Evolutionary conservation across 2,113 vertebrate species (phyloP).

Genomic region (Agapornis roseicollis): DNA sequence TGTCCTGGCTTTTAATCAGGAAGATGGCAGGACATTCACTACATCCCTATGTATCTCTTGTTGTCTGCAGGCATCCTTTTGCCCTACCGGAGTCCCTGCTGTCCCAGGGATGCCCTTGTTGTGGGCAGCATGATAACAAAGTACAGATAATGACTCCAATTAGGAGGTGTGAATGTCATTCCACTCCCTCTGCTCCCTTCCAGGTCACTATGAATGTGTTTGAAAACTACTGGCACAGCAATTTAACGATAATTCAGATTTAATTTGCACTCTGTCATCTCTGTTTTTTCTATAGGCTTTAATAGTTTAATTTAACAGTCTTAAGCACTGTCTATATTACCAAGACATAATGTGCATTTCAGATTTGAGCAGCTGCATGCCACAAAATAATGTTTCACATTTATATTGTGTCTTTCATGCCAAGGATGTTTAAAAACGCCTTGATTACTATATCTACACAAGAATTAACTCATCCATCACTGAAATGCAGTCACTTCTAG

Average conservation of each 20-base stretch:
- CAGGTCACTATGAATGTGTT: constrained; percentile 39
- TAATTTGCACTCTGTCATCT: constrained; percentile 64
- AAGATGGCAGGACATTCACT: not conserved
- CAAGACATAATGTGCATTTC: constrained; percentile 45
- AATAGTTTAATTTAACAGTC: constrained; percentile 62
- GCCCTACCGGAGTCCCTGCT: not conserved
- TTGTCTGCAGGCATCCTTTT: not conserved
- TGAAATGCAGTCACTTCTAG: constrained; percentile 42
- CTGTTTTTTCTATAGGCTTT: constrained; percentile 46
- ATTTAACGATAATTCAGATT: constrained; percentile 55
- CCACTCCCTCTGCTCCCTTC: constrained; percentile 21
- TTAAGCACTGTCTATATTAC: constrained; percentile 55
- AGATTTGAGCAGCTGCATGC: constrained; percentile 38
- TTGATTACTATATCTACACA: constrained; percentile 30
- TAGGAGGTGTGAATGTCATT: constrained; percentile 49
- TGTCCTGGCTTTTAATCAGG: constrained; percentile 23
- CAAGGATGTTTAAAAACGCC: not conserved
- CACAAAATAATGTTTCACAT: constrained; percentile 57
- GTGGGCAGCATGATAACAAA: not conserved
- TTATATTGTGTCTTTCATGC: constrained; percentile 43
- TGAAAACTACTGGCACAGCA: constrained; percentile 54
- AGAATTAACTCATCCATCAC: constrained; percentile 52
- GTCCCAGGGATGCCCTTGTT: constrained; percentile 6
- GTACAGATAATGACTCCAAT: constrained; percentile 26
- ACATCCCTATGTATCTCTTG: not conserved